Percentiles rank a stretch among this genome's conserved stretches.
phyloP scores from a whole-genome alignment of 1,140 invertebrate genomes.

The Dendrolimus kikuchii region DNA sequence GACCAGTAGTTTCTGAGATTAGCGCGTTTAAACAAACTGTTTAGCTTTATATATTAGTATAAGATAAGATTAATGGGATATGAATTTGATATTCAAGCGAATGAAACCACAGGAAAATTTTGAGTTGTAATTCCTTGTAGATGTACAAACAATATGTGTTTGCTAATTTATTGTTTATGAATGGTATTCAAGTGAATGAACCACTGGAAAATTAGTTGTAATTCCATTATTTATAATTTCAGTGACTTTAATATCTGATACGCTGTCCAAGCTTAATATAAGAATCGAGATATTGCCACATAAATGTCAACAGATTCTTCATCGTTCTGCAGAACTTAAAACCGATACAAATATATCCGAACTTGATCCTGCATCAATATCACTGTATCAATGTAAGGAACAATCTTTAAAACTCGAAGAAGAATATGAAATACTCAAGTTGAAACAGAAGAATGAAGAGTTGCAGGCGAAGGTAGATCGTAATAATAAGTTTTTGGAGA shows the following conservation, averaged over 20 bases:
- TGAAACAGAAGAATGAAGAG: conserved; percentile 47
- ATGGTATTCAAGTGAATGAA: too few species aligned
- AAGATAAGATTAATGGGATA: too few species aligned
- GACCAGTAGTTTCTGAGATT: too few species aligned
- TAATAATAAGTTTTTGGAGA: conserved; percentile 45
- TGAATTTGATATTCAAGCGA: too few species aligned
- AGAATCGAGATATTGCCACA: conserved; percentile 39
- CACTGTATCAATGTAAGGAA: conserved; percentile 34
- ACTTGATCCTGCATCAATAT: conserved; percentile 44
- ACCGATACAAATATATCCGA: conserved; percentile 23
- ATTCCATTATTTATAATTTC: conserved; percentile 16
- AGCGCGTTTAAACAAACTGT: too few species aligned
- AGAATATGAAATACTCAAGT: conserved; percentile 49
- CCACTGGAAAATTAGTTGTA: not conserved
- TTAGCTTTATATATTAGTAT: too few species aligned
- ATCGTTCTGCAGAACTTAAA: conserved; percentile 31
- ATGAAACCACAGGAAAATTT: too few species aligned
- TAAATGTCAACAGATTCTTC: conserved; percentile 39
- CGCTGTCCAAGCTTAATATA: conserved; percentile 37
- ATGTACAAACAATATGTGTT: not conserved
- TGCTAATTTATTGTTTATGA: not conserved
- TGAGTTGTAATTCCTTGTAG: not conserved
- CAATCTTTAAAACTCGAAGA: conserved; percentile 39
- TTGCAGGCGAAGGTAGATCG: conserved; percentile 45
- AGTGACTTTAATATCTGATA: conserved; percentile 34